Conservation (phyloP, 1,140 invertebrate species). For the Orchestia grillus region DNA sequence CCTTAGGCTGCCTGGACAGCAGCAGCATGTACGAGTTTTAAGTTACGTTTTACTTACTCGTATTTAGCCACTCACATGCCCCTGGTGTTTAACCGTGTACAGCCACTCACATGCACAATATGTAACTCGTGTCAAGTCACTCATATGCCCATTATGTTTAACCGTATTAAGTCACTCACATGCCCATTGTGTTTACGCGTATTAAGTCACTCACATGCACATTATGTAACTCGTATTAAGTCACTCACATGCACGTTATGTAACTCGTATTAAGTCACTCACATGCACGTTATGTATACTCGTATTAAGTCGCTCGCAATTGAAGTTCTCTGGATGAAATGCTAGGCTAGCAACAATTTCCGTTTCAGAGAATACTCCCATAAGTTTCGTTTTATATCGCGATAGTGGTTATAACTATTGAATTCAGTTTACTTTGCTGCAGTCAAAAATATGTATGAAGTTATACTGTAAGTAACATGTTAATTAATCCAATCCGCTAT, state of each 20-base stretch:
- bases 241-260: neutral
- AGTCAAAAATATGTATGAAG: neutral
- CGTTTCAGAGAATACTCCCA: neutral
- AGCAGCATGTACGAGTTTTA: no score
- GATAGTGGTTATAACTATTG: neutral
- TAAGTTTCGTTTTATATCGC: neutral
- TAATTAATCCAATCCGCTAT: neutral
- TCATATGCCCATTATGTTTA: no score
- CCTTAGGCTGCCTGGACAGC: neutral
- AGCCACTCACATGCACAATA: no score
- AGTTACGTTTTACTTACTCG: no score
- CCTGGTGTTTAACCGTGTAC: no score
- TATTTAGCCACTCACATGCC: no score
- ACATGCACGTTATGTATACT: neutral
- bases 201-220: no score
- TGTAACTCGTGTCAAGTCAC: no score
- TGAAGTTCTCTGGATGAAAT: neutral
- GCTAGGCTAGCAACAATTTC: neutral
- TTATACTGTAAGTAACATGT: neutral
- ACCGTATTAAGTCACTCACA: no score
- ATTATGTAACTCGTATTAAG: no score
- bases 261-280: neutral
- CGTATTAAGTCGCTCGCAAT: neutral
- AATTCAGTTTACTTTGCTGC: neutral
- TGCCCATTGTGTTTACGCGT: no score